Evolutionary conservation across 1,140 invertebrate genomes (phyloP), one percentile per base, ranked within the genome.

Genomic region (Pararge aegeria): DNA sequence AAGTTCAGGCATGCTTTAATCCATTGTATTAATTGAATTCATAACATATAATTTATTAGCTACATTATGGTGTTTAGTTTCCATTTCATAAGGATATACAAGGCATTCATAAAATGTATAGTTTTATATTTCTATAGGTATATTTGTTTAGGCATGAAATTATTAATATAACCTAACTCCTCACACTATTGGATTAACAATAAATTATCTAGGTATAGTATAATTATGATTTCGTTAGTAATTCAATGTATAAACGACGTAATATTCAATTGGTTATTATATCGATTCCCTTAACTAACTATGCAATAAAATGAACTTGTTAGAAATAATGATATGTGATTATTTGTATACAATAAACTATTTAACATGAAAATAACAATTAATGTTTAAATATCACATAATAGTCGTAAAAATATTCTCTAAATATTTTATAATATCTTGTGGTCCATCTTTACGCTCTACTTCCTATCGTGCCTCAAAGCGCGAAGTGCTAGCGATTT

Each of bases 381-480:
- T 77, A 83, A 70, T 67, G 79, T 78, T 84, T 82, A 82, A 83
- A 83, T 88, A 88, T 88, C 82, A 88, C 83, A 85, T 87, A 88
- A 85, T 86, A 85, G 82, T 88, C 79, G 82, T 87, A 83, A 76
- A 78, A 83, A 76, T 83, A 83, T 80, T 68, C 50, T 72, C 71
- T 86, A 74, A 82, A 75, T 77, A 79, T 73, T 73, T 66, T 61
- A 73, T 83, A 80, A 80, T 80, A 85, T 80, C 74, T 78, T 73
- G 61, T 84, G 79, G 81, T 80, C 79, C 79, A 68, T 79, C 65
- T 46, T 75, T 69, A 65, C 72, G 67, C 73, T 55, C 61, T 77
- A 75, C 59, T 46, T 46, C 44, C 38, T 38, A 34, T 53, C 51
- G 58, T 61, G 58, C 30, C 58, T 62, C 59, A 62, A 73, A 77